These are phyloP conservation scores for Eudyptes chrysolophus DNA, from an alignment of 2,113 vertebrate species.

Conservation along the genomic window DNA sequence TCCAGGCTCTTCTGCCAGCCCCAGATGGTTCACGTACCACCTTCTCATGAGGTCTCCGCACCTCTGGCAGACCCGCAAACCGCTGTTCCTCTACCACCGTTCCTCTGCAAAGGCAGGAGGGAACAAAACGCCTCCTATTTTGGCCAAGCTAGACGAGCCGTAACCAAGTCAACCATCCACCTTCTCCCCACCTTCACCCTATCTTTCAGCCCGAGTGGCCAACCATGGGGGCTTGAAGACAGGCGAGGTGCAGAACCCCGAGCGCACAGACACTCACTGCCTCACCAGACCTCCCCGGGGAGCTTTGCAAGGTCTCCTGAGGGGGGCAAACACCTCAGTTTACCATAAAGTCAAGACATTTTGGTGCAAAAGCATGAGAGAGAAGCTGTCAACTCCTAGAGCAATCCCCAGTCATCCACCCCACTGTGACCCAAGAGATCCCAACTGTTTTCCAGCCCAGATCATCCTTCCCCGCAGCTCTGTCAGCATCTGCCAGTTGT, in stretches of 20 bases:
- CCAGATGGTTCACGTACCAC: rapidly evolving
- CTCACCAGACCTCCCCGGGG: not conserved
- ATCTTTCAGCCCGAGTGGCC: not conserved
- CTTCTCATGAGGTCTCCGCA: not conserved
- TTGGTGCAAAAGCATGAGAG: not conserved
- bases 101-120: not conserved
- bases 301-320: not conserved
- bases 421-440: not conserved
- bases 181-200: not conserved
- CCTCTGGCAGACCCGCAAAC: not conserved
- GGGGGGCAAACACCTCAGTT: not conserved
- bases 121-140: not conserved
- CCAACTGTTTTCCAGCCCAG: not conserved
- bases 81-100: not conserved
- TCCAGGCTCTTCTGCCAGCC: not conserved
- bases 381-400: not conserved
- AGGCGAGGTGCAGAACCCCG: not conserved
- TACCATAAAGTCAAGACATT: not conserved
- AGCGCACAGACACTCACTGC: not conserved
- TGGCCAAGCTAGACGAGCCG: not conserved
- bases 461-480: not conserved
- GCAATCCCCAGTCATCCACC: not conserved
- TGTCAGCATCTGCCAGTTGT: not conserved
- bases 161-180: not conserved
- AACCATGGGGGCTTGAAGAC: not conserved